Evolutionary conservation across 2,797 vertebrate genomes (phyloP).

Genomic region (Gambelia wislizenii): DNA sequence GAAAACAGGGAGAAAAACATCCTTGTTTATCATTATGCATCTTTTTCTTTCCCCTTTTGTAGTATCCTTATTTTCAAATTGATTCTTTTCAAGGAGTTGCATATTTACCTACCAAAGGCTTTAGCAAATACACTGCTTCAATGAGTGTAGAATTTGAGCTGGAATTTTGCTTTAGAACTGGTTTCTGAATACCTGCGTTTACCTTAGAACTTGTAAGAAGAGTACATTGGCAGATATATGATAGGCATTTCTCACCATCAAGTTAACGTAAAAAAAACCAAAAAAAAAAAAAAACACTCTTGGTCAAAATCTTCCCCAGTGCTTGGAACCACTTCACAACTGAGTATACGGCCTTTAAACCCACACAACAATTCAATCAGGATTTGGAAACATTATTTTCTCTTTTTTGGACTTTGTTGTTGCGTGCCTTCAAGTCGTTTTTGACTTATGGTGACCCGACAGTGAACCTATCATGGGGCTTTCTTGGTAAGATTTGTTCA

Average conservation of each 20-base stretch:
- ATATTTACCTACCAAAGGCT: constrained; percentile 53
- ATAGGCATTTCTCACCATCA: background rate
- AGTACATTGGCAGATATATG: background rate
- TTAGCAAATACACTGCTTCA: constrained; percentile 51
- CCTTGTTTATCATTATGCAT: constrained; percentile 77
- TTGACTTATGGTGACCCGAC: no score
- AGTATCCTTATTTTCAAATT: constrained; percentile 73
- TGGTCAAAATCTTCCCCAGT: background rate
- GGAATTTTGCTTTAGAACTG: background rate
- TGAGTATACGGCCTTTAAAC: background rate
- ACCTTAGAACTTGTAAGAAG: background rate
- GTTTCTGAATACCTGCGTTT: background rate
- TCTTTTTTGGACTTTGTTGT: no score
- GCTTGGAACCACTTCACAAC: background rate
- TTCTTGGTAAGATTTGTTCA: no score
- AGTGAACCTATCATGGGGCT: no score
- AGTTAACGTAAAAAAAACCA: background rate
- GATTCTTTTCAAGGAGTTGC: constrained; percentile 72
- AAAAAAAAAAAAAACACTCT: no score
- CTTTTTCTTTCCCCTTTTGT: constrained; percentile 57
- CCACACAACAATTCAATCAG: background rate
- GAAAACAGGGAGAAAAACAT: constrained; percentile 72
- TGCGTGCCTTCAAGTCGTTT: no score
- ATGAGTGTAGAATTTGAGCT: background rate
- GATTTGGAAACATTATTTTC: no score